Base-by-base conservation (phyloP, 2,888 invertebrate genomes). In the Catocala sponsa region DNA sequence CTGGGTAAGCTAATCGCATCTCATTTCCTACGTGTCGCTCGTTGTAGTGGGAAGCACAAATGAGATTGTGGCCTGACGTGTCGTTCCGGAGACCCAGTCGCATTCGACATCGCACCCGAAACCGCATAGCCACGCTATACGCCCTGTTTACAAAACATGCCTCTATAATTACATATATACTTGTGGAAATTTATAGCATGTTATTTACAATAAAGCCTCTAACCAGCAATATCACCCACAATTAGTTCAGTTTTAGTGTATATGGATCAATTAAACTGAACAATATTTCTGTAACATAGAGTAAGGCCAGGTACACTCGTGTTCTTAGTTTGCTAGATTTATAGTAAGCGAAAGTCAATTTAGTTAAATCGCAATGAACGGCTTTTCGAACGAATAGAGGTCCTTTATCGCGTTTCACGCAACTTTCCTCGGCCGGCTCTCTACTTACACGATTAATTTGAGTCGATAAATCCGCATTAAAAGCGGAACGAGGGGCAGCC, bases 391-490 rank as follows among this genome's bases (percentile, higher is more conserved):
- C 82, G 85, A 87, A 87, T 84, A 83, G 82, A 82, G 86, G 86
- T 87, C 86, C 86, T 90, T 91, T 91, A 90, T 92, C 89, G 89
- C 84, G 83, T 91, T 91, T 89, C 88, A 92, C 92, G 91, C 92
- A 91, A 92, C 88, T 91, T 92, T 91, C 87, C 87, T 87, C 87
- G 80, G 83, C 83, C 84, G 79, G 83, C 84, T 90, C 88, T 88
- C 90, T 90, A 89, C 91, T 92, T 91, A 91, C 90, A 92, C 92
- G 92, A 93, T 94, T 93, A 92, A 94, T 94, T 94, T 94, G 91
- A 92, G 91, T 90, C 93, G 87, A 93, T 94, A 94, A 93, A 93
- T 93, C 92, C 91, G 87, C 85, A 94, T 92, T 93, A 94, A 93
- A 92, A 90, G 90, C 88, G 87, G 84, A 86, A 84, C 86, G 85